Evolutionary conservation across 1,140 invertebrate genomes (phyloP).

Genomic region (Euura lappo): DNA sequence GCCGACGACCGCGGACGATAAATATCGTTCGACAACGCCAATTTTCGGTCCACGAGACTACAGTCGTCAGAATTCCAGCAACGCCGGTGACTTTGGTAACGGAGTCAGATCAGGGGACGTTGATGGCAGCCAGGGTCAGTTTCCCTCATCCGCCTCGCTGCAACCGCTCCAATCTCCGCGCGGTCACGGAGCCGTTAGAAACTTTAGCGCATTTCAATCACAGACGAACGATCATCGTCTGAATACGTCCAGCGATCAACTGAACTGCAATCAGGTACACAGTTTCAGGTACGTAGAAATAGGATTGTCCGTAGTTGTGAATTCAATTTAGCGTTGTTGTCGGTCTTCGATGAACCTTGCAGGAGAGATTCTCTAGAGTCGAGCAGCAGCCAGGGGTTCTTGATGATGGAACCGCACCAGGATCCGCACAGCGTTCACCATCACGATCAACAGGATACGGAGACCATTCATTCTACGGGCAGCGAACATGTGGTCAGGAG

Average conservation of each 20-base stretch:
- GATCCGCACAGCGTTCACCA: neutral
- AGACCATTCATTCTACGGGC: neutral
- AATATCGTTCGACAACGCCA: neutral
- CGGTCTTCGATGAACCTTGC: neutral
- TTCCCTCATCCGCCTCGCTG: constrained; percentile 27
- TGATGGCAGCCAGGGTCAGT: constrained; percentile 22
- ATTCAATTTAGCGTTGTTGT: neutral
- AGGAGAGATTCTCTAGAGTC: constrained; percentile 9
- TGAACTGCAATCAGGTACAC: constrained; percentile 36
- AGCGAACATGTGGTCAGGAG: neutral
- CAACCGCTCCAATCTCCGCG: constrained; percentile 24
- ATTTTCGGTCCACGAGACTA: constrained; percentile 9
- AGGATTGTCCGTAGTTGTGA: neutral
- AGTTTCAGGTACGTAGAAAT: constrained; percentile 35
- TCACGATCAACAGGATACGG: neutral
- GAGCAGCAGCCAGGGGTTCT: neutral
- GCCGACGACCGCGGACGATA: neutral
- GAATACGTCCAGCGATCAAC: neutral
- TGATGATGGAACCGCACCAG: neutral
- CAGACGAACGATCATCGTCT: constrained; percentile 18
- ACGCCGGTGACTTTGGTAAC: neutral
- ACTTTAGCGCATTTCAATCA: constrained; percentile 28
- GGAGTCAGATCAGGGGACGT: neutral
- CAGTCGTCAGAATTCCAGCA: constrained; percentile 14
- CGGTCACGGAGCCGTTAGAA: neutral